A percentile compares a stretch with the other conserved stretches of the same genome.
Conservation (phyloP, 2,888 invertebrate species). For the Mythimna loreyi region DNA sequence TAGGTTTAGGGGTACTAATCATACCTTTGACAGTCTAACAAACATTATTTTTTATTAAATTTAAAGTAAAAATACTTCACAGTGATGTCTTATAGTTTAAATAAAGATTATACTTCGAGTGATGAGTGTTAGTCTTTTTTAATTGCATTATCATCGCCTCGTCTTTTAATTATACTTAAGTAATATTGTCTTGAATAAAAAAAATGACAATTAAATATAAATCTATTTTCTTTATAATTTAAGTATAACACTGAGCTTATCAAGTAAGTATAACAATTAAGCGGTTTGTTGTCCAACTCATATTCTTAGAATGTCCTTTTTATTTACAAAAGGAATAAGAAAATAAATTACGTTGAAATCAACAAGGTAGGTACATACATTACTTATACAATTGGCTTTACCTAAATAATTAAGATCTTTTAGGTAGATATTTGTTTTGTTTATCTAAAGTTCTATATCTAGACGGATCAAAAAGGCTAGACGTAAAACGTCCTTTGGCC, state of each 20-base stretch:
- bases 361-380: slow-evolving; percentile 18
- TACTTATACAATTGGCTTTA: slow-evolving; percentile 1
- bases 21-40: background rate
- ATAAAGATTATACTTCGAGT: slow-evolving; percentile 13
- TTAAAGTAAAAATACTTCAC: slow-evolving; percentile 29
- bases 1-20: background rate
- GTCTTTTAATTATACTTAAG: background rate
- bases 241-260: slow-evolving; percentile 28
- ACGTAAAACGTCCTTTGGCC: slow-evolving; percentile 7
- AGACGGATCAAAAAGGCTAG: slow-evolving; percentile 17
- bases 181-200: background rate
- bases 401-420: slow-evolving; percentile 15
- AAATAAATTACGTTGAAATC: slow-evolving; percentile 13
- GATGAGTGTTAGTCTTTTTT: slow-evolving; percentile 19
- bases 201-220: slow-evolving; percentile 2
- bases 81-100: slow-evolving; percentile 9
- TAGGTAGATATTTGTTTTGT: background rate
- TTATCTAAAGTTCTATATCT: slow-evolving; percentile 5
- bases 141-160: background rate
- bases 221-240: slow-evolving; percentile 11
- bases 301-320: slow-evolving; percentile 2
- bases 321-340: background rate
- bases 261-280: slow-evolving; percentile 9
- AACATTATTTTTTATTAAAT: background rate
- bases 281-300: slow-evolving; percentile 4